Percentiles rank a stretch among this genome's conserved stretches.
Evolutionary conservation across 1,140 invertebrate species (phyloP).

Genomic region (Drosophila sproati): DNA sequence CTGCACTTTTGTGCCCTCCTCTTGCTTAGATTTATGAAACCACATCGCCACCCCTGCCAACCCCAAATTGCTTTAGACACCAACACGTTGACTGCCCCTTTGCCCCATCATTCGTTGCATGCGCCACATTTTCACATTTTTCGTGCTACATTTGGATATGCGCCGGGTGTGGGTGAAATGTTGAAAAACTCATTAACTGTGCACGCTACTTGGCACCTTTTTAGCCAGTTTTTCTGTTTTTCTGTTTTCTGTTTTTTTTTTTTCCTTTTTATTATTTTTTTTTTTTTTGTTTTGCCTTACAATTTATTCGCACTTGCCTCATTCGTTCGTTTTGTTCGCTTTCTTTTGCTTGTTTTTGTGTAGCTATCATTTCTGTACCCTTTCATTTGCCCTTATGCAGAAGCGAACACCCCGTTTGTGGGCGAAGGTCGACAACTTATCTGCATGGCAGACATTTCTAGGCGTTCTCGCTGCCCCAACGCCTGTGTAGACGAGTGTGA

Average conservation of each 20-base stretch:
- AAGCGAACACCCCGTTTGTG: conserved; percentile 50
- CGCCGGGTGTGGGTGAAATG: conserved; percentile 35
- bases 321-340: conserved; percentile 41
- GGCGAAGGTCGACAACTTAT: conserved; percentile 80
- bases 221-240: conserved; percentile 14
- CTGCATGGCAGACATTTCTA: conserved; percentile 65
- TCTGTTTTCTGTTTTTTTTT: conserved; percentile 6
- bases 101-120: conserved; percentile 20
- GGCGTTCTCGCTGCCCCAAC: conserved; percentile 40
- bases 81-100: not conserved
- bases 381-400: conserved; percentile 8
- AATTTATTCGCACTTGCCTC: conserved; percentile 57
- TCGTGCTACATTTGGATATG: conserved; percentile 79
- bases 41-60: conserved; percentile 44
- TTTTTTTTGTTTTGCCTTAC: conserved; percentile 42
- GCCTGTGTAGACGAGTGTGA: not conserved
- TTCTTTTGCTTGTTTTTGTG: conserved; percentile 40
- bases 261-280: not conserved
- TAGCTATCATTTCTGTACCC: not conserved
- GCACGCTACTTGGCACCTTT: conserved; percentile 82
- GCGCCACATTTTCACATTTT: conserved; percentile 76
- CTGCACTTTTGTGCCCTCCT: conserved; percentile 63
- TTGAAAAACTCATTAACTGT: conserved; percentile 81
- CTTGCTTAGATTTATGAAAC: conserved; percentile 75
- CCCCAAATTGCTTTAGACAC: conserved; percentile 2